These are phyloP conservation scores for Epinephelus malabaricus DNA, from an alignment of 2,797 vertebrate species.

Conservation along the genomic window DNA sequence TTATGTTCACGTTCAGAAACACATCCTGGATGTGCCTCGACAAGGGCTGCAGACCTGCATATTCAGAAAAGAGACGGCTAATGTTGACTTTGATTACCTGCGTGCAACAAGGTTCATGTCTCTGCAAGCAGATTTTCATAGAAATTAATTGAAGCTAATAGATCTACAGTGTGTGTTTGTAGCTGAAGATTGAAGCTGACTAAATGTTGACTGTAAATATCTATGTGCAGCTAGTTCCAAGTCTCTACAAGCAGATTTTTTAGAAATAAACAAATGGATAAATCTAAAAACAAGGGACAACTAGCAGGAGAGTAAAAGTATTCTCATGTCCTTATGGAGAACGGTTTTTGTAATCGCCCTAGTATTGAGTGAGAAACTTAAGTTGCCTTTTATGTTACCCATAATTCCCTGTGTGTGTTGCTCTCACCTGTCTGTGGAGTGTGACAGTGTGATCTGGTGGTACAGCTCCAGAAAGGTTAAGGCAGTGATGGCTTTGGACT, in stretches of 20 bases:
- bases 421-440: constrained; percentile 91
- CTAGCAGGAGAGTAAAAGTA: too few relatives aligned
- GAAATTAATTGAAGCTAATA: not conserved
- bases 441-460: constrained; percentile 89
- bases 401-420: too few relatives aligned
- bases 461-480: constrained; percentile 98
- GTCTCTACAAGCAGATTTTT: too few relatives aligned
- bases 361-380: too few relatives aligned
- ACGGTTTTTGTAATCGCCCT: too few relatives aligned
- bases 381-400: too few relatives aligned
- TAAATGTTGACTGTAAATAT: too few relatives aligned
- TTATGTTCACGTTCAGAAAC: not conserved
- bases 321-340: too few relatives aligned
- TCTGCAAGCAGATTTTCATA: not conserved
- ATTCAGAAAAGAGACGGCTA: not conserved
- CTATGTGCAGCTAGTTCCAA: too few relatives aligned
- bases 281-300: too few relatives aligned
- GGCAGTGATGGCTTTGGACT: constrained; percentile 96
- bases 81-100: not conserved
- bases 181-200: too few relatives aligned
- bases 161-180: not conserved
- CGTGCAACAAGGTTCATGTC: not conserved
- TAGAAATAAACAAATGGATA: too few relatives aligned
- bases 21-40: not conserved
- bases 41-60: not conserved